A percentile compares a stretch with the other conserved stretches of the same genome.
phyloP scores from a whole-genome alignment of 2,113 vertebrate species.

The Melanerpes aurifrons region DNA sequence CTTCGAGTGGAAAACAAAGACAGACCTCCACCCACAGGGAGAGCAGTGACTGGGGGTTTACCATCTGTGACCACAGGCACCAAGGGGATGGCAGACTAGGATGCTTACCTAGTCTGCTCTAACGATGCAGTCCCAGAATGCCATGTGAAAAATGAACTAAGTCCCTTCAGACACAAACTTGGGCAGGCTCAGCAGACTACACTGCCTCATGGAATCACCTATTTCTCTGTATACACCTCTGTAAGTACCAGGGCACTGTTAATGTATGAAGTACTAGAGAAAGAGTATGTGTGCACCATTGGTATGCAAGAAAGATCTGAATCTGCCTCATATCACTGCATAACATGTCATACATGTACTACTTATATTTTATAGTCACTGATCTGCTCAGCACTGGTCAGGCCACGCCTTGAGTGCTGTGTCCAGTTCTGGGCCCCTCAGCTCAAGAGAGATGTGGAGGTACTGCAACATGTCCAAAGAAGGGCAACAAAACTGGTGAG shows the following conservation, averaged over 20 bases:
- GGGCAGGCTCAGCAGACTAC: neutral
- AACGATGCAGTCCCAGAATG: neutral
- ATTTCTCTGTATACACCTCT: neutral
- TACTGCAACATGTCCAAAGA: too few species aligned
- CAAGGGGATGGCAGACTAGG: neutral
- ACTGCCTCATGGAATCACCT: neutral
- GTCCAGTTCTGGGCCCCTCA: too few species aligned
- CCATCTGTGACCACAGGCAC: neutral
- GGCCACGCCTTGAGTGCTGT: too few species aligned
- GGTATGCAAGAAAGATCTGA: neutral
- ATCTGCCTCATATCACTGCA: neutral
- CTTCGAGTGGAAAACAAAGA: neutral
- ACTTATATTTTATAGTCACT: neutral
- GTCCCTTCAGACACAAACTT: neutral
- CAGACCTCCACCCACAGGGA: accelerated
- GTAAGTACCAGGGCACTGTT: neutral
- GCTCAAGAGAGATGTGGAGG: too few species aligned
- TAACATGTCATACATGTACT: neutral
- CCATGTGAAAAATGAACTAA: neutral
- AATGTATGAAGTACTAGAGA: neutral
- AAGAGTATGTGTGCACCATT: accelerated
- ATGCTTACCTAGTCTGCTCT: neutral
- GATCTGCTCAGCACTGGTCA: neutral
- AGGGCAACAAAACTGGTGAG: too few species aligned
- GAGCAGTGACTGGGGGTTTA: neutral